These are phyloP conservation scores for Amblyopsis hoosieri DNA, from an alignment of 2,797 vertebrate genomes.

Conservation along the genomic window DNA sequence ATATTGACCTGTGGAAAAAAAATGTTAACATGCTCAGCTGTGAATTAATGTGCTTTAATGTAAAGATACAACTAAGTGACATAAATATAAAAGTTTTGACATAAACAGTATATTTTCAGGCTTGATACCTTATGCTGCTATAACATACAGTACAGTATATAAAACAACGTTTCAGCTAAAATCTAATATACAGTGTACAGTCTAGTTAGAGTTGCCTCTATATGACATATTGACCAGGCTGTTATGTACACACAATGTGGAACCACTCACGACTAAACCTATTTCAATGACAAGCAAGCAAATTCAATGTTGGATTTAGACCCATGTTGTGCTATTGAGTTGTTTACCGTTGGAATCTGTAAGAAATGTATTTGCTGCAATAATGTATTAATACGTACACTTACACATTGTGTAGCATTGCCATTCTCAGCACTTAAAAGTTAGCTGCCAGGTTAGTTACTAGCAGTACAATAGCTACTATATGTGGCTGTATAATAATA, in stretches of 20 bases:
- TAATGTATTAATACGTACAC: constrained; percentile 18
- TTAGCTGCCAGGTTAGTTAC: constrained; percentile 4
- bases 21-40: neutral
- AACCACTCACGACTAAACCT: too few relatives aligned
- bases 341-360: neutral
- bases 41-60: constrained; percentile 47
- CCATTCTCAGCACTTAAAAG: constrained; percentile 25
- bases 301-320: constrained; percentile 7
- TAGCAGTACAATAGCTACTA: constrained; percentile 36
- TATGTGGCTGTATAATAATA: constrained; percentile 11
- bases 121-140: constrained; percentile 9
- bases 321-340: constrained; percentile 5
- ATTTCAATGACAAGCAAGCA: constrained; percentile 3
- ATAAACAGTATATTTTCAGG: constrained; percentile 37
- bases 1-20: too few relatives aligned
- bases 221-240: constrained; percentile 5
- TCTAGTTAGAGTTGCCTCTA: constrained; percentile 21
- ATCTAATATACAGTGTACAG: constrained; percentile 25
- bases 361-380: constrained; percentile 45
- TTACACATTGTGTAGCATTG: constrained; percentile 8
- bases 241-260: constrained; percentile 11
- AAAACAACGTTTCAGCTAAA: constrained; percentile 1
- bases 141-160: constrained; percentile 10
- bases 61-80: constrained; percentile 15
- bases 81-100: constrained; percentile 29